Conservation (phyloP, 2,888 invertebrate genomes). For the Lithosia quadra region DNA sequence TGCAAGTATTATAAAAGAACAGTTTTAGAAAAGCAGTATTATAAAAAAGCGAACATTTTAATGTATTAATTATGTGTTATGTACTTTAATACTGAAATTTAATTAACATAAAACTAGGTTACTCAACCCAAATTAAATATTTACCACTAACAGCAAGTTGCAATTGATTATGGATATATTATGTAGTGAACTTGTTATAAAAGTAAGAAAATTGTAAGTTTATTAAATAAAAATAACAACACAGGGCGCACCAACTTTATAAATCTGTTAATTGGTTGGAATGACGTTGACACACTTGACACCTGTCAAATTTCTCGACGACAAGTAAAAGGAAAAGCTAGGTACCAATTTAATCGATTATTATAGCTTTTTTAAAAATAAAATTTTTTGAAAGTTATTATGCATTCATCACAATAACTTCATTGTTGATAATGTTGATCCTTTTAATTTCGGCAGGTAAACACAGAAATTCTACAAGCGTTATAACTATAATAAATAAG, state of each 20-base stretch:
- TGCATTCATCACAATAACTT: no score
- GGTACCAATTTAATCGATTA: no score
- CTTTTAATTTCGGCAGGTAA: no score
- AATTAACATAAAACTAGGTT: background rate
- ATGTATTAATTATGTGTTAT: no score
- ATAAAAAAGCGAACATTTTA: background rate
- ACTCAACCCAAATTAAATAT: background rate
- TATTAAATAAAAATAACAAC: background rate
- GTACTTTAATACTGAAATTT: background rate
- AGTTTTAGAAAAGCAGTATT: slow-evolving; percentile 6
- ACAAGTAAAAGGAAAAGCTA: no score
- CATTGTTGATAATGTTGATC: no score
- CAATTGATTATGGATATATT: background rate
- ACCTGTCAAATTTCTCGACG: background rate
- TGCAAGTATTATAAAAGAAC: slow-evolving; percentile 37
- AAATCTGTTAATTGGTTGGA: background rate
- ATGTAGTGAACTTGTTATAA: background rate
- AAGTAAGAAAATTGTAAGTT: background rate
- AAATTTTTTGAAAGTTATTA: no score
- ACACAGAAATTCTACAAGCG: background rate
- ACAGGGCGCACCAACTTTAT: background rate
- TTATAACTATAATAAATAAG: no score
- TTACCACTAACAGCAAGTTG: slow-evolving; percentile 2
- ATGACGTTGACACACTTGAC: background rate
- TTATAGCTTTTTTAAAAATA: no score